phyloP scores from a whole-genome alignment of 2,888 invertebrate genomes.

The Pseudanteris insignis region DNA sequence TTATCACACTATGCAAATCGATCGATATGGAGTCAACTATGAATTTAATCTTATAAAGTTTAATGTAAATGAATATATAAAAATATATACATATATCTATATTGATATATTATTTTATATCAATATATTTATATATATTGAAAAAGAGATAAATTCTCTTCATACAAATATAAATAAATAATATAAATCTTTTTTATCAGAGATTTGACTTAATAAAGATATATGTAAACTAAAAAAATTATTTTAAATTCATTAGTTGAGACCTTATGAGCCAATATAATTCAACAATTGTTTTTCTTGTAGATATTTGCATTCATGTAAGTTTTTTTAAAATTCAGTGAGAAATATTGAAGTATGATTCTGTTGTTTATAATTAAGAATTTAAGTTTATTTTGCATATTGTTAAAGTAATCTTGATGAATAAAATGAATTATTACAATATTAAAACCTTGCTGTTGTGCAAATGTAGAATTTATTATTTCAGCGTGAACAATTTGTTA shows the following conservation, averaged over 20 bases:
- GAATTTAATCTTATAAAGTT: constrained; percentile 27
- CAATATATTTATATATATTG: too few relatives aligned
- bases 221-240: constrained; percentile 23
- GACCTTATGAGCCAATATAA: constrained; percentile 3
- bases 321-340: constrained; percentile 5
- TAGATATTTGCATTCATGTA: constrained; percentile 9
- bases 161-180: constrained; percentile 20
- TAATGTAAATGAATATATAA: too few relatives aligned
- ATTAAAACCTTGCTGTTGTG: too few relatives aligned
- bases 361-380: constrained; percentile 8
- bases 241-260: constrained; percentile 8
- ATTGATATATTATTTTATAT: too few relatives aligned
- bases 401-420: constrained; percentile 15
- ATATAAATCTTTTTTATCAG: constrained; percentile 37
- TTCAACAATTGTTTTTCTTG: constrained; percentile 14
- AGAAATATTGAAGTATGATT: constrained; percentile 13
- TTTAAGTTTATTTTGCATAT: constrained; percentile 16
- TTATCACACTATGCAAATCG: constrained; percentile 6
- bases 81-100: too few relatives aligned
- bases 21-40: constrained; percentile 16
- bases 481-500: too few relatives aligned
- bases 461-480: too few relatives aligned
- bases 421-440: constrained; percentile 17
- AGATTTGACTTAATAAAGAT: constrained; percentile 40
- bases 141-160: constrained; percentile 29